A percentile compares a stretch with the other conserved stretches of the same genome.
Conservation (phyloP, 2,888 invertebrate species). For the Parasteatoda lunata region DNA sequence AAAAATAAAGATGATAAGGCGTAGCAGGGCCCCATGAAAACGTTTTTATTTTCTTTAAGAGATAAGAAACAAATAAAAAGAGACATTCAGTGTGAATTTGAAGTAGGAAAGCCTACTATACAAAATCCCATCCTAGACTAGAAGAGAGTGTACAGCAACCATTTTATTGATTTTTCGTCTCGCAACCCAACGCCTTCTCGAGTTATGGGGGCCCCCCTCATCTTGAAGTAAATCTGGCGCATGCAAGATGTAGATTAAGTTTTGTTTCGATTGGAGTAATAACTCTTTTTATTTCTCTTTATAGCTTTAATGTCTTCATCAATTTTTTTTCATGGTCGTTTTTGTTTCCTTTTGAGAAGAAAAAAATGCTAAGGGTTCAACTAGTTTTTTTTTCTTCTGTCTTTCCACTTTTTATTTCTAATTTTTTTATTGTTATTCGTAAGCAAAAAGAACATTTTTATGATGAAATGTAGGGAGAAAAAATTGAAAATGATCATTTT, state of each 20-base stretch:
- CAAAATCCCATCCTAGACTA: neutral
- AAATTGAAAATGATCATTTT: no score
- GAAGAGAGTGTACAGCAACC: conserved; percentile 12
- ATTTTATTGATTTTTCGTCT: conserved; percentile 37
- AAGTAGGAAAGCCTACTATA: neutral
- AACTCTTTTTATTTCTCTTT: conserved; percentile 60
- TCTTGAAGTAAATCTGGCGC: conserved; percentile 27
- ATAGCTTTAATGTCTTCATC: conserved; percentile 61
- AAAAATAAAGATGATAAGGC: neutral
- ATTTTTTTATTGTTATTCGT: no score
- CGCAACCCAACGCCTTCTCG: conserved; percentile 6
- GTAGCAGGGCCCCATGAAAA: neutral
- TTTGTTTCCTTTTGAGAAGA: conserved; percentile 1
- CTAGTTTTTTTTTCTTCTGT: conserved; percentile 4
- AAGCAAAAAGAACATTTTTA: no score
- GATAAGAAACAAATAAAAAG: neutral
- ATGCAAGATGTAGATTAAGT: conserved; percentile 64
- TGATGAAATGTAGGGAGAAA: no score
- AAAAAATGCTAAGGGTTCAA: neutral
- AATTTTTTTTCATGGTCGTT: conserved; percentile 3
- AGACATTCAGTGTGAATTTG: neutral
- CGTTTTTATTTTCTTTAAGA: neutral
- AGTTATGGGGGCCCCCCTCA: conserved; percentile 31
- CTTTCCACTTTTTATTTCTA: conserved; percentile 6
- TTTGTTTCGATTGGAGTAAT: conserved; percentile 60